Conservation (phyloP, 2,113 vertebrate species). For the Anhinga rufa region DNA sequence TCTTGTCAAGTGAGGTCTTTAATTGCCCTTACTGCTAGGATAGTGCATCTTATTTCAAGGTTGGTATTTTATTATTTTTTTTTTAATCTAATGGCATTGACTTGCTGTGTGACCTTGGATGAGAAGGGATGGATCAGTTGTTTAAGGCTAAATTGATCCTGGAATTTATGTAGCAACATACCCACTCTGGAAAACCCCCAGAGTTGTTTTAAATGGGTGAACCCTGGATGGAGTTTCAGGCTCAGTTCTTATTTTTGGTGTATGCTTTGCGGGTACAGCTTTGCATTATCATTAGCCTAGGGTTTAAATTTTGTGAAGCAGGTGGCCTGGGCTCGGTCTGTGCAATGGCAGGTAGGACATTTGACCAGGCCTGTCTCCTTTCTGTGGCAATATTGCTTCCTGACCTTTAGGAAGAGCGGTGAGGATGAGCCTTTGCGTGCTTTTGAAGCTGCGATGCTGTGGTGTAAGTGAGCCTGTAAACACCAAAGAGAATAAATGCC, state of each 20-base stretch:
- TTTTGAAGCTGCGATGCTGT: not conserved
- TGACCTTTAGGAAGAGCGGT: not conserved
- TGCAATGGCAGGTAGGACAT: not conserved
- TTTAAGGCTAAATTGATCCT: constrained; percentile 36
- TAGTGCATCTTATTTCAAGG: not conserved
- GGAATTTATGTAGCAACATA: constrained; percentile 38
- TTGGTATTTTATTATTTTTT: not conserved
- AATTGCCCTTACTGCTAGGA: constrained; percentile 26
- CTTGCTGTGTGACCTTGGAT: constrained; percentile 22
- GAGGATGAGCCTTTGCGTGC: not conserved
- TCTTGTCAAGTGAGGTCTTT: constrained; percentile 24
- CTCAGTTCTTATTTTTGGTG: not conserved
- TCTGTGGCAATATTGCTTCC: not conserved
- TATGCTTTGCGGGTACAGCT: not conserved
- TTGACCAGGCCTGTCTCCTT: not conserved
- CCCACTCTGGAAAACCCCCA: not conserved
- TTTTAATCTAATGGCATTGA: constrained; percentile 2
- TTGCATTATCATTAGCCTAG: not conserved
- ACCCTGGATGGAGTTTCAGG: not conserved
- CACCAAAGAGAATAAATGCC: not conserved
- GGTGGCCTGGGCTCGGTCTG: not conserved
- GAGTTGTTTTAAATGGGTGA: not conserved
- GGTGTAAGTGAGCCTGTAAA: not conserved
- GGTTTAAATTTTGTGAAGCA: not conserved
- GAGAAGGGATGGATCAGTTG: constrained; percentile 6